A percentile compares a stretch with the other conserved stretches of the same genome.
These are phyloP conservation scores for Diplogasteroides magnus DNA, from an alignment of 1,140 invertebrate genomes.

Conservation along the genomic window DNA sequence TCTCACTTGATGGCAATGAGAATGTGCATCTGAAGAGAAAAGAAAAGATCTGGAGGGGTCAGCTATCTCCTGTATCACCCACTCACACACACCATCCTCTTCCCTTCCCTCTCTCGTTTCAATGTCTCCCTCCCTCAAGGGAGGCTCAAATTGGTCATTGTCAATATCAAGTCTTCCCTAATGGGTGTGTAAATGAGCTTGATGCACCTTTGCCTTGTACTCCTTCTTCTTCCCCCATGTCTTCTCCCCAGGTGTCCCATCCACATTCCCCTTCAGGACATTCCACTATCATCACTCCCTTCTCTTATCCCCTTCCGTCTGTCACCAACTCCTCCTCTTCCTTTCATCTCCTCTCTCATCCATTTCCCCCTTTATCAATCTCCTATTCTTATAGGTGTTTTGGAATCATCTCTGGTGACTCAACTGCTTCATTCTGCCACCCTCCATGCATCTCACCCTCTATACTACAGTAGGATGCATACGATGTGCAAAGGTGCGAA, in stretches of 20 bases:
- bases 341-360: neutral
- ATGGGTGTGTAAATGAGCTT: too few species aligned
- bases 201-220: too few species aligned
- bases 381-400: neutral
- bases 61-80: neutral
- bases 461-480: constrained; percentile 14
- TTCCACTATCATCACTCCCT: neutral
- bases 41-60: neutral
- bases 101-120: too few species aligned
- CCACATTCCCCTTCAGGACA: too few species aligned
- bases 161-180: too few species aligned
- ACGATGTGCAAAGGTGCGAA: constrained; percentile 11
- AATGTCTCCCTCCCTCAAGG: too few species aligned
- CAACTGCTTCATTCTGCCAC: too few species aligned
- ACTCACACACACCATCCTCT: too few species aligned
- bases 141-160: too few species aligned
- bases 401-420: too few species aligned
- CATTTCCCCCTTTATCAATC: neutral
- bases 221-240: too few species aligned
- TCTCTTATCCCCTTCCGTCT: neutral
- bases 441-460: neutral
- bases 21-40: constrained; percentile 59
- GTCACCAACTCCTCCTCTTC: neutral
- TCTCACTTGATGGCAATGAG: constrained; percentile 76
- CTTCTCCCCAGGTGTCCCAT: too few species aligned